phyloP scores from a whole-genome alignment of 1,140 invertebrate genomes.

The Tetraneura akinire region DNA sequence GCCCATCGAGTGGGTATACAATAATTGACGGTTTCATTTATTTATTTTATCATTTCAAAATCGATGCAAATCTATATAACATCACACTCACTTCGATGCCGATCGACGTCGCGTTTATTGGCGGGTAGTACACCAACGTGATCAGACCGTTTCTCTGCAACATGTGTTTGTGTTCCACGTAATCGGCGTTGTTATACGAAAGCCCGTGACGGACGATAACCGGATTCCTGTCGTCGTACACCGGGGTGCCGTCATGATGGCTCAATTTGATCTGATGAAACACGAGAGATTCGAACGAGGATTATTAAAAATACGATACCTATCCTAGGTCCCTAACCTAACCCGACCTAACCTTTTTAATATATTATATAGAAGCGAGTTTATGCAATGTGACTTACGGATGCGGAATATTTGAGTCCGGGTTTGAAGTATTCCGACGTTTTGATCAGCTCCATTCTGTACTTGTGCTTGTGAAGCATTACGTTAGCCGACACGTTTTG shows the following conservation, averaged over 20 bases:
- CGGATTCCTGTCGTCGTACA: constrained; percentile 67
- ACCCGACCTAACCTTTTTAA: background rate
- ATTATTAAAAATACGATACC: background rate
- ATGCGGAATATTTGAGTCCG: constrained; percentile 78
- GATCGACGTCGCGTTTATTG: constrained; percentile 63
- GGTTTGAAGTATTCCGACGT: constrained; percentile 85
- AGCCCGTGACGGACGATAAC: constrained; percentile 70
- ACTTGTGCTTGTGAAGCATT: constrained; percentile 76
- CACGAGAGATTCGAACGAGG: background rate
- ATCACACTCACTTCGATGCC: constrained; percentile 65
- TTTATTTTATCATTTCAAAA: too few species aligned
- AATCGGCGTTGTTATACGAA: constrained; percentile 68
- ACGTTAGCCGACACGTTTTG: constrained; percentile 78
- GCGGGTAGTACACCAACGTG: constrained; percentile 71
- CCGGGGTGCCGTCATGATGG: constrained; percentile 74
- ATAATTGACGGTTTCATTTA: too few species aligned
- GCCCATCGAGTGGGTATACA: too few species aligned
- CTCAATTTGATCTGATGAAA: constrained; percentile 70
- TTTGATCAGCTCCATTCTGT: constrained; percentile 80
- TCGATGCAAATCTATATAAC: too few species aligned
- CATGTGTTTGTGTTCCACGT: constrained; percentile 64
- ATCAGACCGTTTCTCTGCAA: constrained; percentile 72
- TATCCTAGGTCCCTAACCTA: background rate
- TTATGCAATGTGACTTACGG: constrained; percentile 63
- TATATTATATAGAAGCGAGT: background rate